Conservation (phyloP, 2,113 vertebrate species). For the Daubentonia madagascariensis region DNA sequence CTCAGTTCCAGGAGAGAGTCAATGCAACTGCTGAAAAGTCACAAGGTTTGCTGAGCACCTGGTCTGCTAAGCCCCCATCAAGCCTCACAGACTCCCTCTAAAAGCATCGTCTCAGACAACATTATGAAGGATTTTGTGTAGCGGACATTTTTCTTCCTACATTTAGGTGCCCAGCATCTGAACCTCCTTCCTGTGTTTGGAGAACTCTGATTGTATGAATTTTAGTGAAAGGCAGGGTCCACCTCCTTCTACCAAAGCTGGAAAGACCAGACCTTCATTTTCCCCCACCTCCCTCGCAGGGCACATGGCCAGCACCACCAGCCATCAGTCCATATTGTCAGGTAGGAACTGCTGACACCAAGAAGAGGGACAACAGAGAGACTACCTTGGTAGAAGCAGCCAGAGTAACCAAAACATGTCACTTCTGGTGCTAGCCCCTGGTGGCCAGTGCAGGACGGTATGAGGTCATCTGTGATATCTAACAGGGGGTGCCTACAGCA, state of each 20-base stretch:
- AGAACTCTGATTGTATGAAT: background rate
- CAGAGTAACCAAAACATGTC: background rate
- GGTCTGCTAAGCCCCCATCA: background rate
- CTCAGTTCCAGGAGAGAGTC: background rate
- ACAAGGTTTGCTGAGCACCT: background rate
- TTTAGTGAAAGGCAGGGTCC: background rate
- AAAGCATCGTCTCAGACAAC: background rate
- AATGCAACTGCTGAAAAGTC: background rate
- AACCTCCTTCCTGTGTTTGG: background rate
- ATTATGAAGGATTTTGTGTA: background rate
- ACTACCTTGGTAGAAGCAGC: background rate
- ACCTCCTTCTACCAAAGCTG: background rate
- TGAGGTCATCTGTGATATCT: background rate
- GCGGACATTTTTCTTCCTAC: background rate
- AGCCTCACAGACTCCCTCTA: background rate
- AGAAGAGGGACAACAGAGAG: background rate
- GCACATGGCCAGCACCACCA: background rate
- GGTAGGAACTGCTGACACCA: background rate
- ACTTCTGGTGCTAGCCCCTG: background rate
- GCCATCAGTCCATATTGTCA: background rate
- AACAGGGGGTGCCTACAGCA: background rate
- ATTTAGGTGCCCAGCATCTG: background rate
- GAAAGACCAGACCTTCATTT: background rate
- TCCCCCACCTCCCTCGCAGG: background rate
- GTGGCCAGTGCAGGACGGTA: rapidly evolving